These are phyloP conservation scores for Scaptomyza parva DNA, from an alignment of 2,888 invertebrate species.

Conservation along the genomic window DNA sequence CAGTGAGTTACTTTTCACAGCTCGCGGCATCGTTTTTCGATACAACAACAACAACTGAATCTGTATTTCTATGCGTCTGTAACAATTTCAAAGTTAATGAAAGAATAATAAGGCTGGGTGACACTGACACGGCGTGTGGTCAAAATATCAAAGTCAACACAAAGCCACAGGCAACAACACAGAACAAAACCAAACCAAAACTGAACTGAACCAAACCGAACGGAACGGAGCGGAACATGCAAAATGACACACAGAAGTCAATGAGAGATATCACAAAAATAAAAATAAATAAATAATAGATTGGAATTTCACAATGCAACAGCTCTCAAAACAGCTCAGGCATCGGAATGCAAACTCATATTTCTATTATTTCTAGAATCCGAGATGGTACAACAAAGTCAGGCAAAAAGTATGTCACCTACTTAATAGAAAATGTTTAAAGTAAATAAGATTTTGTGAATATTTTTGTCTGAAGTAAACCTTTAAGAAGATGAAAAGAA, in stretches of 20 bases:
- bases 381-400: background rate
- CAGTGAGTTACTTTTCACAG: slow-evolving; percentile 80
- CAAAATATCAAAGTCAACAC: slow-evolving; percentile 46
- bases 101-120: slow-evolving; percentile 73
- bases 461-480: background rate
- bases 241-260: slow-evolving; percentile 52
- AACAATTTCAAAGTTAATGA: slow-evolving; percentile 63
- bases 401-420: slow-evolving; percentile 3
- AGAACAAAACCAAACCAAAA: background rate
- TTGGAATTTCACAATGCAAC: slow-evolving; percentile 52
- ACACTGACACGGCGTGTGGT: slow-evolving; percentile 71
- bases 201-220: background rate
- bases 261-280: slow-evolving; percentile 51
- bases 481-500: background rate
- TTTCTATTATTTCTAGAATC: slow-evolving; percentile 8
- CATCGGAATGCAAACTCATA: slow-evolving; percentile 10
- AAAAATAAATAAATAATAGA: slow-evolving; percentile 52
- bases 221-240: slow-evolving; percentile 33
- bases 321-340: slow-evolving; percentile 53
- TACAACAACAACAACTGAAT: slow-evolving; percentile 11
- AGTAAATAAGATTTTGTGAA: background rate
- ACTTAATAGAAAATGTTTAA: background rate
- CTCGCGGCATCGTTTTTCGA: slow-evolving; percentile 66
- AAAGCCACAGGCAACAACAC: slow-evolving; percentile 32
- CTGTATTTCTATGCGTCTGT: slow-evolving; percentile 12